Evolutionary conservation across 2,113 vertebrate genomes (phyloP).

Genomic region (Mus pahari): DNA sequence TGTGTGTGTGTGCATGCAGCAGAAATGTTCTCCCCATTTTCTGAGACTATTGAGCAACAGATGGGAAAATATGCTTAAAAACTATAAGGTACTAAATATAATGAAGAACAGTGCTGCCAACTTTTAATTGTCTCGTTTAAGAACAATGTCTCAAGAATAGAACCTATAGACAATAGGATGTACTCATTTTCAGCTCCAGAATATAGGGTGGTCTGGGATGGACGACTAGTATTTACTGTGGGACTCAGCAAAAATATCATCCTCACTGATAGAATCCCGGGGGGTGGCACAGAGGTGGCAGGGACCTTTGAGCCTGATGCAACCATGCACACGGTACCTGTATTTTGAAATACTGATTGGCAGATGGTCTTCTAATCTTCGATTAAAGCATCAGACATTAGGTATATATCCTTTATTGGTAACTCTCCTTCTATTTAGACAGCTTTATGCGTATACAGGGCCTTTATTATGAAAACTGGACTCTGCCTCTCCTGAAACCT

Average conservation of each 20-base stretch:
- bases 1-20: not conserved
- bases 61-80: not conserved
- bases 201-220: not conserved
- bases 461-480: not conserved
- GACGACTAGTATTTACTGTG: too few relatives aligned
- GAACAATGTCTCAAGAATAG: not conserved
- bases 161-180: not conserved
- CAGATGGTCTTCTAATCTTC: not conserved
- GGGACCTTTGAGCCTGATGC: not conserved
- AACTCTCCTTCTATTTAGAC: not conserved
- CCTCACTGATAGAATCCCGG: not conserved
- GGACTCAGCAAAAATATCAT: not conserved
- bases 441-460: not conserved
- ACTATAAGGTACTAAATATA: not conserved
- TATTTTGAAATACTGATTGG: not conserved
- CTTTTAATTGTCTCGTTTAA: not conserved
- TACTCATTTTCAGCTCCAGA: not conserved
- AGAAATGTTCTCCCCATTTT: not conserved
- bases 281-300: not conserved
- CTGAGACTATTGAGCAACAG: not conserved
- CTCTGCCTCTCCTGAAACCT: not conserved
- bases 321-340: not conserved
- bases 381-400: not conserved
- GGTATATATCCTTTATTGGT: not conserved
- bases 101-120: not conserved